Percentiles rank a stretch among this genome's conserved stretches.
phyloP scores from a whole-genome alignment of 1,140 invertebrate species.

The Nasonia giraulti region DNA sequence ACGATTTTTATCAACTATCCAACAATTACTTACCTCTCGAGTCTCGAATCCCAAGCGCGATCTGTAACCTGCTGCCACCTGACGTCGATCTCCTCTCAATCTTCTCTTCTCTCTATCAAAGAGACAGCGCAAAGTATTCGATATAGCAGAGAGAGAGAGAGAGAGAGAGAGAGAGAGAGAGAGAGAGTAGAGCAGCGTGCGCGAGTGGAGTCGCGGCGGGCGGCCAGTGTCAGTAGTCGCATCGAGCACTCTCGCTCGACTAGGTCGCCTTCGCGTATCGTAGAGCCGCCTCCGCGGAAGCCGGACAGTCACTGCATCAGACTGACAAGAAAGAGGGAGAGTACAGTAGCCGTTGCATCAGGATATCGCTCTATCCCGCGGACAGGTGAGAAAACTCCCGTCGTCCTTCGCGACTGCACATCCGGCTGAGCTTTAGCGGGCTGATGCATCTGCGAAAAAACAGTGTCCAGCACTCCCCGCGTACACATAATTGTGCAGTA shows the following conservation, averaged over 20 bases:
- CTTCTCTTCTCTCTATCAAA: not conserved
- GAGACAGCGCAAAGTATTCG: not conserved
- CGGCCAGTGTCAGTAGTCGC: slow-evolving; percentile 8
- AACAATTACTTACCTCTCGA: no score
- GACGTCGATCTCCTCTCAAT: not conserved
- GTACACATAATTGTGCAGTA: not conserved
- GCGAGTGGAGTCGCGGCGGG: not conserved
- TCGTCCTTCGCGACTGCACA: not conserved
- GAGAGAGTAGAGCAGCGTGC: not conserved
- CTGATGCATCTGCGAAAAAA: not conserved
- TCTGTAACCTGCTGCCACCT: not conserved
- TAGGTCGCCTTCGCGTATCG: not conserved
- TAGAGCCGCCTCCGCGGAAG: not conserved
- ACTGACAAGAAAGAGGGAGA: not conserved
- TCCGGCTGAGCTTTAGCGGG: no score
- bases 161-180: no score
- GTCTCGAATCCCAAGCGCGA: no score
- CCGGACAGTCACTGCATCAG: no score
- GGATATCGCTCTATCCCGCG: not conserved
- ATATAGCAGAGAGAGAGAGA: not conserved
- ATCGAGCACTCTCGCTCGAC: slow-evolving; percentile 14
- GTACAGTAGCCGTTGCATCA: not conserved
- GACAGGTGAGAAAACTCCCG: not conserved
- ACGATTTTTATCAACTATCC: no score
- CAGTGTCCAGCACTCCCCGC: not conserved